Percentiles rank a stretch among this genome's conserved stretches.
These are phyloP conservation scores for Vulpes ferrilata DNA, from an alignment of 2,113 vertebrate genomes.

Conservation along the genomic window DNA sequence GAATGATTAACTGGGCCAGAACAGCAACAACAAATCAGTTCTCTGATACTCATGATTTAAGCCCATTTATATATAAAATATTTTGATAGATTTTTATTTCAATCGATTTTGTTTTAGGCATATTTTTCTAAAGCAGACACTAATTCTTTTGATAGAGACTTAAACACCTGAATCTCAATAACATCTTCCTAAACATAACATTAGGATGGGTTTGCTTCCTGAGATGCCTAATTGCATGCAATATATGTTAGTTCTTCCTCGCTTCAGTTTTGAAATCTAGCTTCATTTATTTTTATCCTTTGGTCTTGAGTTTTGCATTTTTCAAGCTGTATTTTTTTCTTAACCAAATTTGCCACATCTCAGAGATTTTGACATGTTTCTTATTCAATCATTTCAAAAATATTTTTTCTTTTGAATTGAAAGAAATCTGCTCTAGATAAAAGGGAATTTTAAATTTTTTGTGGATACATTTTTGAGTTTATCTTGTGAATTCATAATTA, in stretches of 20 bases:
- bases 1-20: not conserved
- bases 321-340: not conserved
- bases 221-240: not conserved
- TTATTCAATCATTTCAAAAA: constrained; percentile 16
- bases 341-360: not conserved
- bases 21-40: not conserved
- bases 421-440: not conserved
- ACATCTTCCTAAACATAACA: not conserved
- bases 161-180: not conserved
- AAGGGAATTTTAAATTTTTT: not conserved
- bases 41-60: not conserved
- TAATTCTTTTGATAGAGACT: not conserved
- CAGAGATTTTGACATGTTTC: not conserved
- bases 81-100: constrained; percentile 1
- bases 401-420: not conserved
- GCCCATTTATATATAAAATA: not conserved
- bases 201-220: not conserved
- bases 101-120: not conserved
- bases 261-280: not conserved
- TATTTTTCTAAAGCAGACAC: not conserved
- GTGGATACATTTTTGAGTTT: not conserved
- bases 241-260: not conserved
- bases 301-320: not conserved
- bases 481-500: not conserved
- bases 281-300: constrained; percentile 6